Percentiles rank a stretch among this genome's conserved stretches.
These are phyloP conservation scores for Notoglanidium macrostoma DNA, from an alignment of 2,797 vertebrate species.

Conservation along the genomic window DNA sequence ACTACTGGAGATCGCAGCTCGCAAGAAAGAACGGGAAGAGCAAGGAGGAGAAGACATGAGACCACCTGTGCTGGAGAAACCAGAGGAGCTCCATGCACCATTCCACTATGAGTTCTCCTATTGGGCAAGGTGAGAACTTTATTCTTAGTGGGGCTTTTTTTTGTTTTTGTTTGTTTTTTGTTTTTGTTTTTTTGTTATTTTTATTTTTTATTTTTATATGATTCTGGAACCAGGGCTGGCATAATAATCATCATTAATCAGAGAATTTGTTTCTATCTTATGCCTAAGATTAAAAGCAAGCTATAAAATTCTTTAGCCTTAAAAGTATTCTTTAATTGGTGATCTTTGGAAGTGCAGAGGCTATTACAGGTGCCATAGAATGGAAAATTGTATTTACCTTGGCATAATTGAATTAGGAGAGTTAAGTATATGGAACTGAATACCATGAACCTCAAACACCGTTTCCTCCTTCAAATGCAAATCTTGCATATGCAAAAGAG, in stretches of 20 bases:
- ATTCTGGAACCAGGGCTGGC: background rate
- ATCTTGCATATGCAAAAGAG: no score
- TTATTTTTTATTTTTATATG: background rate
- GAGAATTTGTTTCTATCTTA: background rate
- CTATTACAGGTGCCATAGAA: no score
- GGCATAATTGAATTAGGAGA: no score
- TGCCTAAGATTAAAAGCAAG: background rate
- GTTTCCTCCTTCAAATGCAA: no score
- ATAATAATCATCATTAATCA: background rate
- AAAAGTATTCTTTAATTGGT: background rate
- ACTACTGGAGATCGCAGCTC: slow-evolving; percentile 83
- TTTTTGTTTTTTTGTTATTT: no score
- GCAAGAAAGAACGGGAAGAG: slow-evolving; percentile 82
- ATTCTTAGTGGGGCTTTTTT: background rate
- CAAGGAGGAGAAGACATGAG: slow-evolving; percentile 73
- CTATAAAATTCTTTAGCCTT: background rate
- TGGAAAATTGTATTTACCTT: no score
- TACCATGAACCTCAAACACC: no score
- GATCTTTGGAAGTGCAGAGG: background rate
- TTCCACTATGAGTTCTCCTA: slow-evolving; percentile 97
- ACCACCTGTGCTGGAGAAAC: slow-evolving; percentile 86
- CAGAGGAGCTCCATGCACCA: slow-evolving; percentile 87
- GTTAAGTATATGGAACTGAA: no score
- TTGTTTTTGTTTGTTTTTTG: no score
- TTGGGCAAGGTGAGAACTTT: slow-evolving; percentile 87